These are phyloP conservation scores for Mormoops blainvillei DNA, from an alignment of 2,113 vertebrate genomes.

Conservation along the genomic window DNA sequence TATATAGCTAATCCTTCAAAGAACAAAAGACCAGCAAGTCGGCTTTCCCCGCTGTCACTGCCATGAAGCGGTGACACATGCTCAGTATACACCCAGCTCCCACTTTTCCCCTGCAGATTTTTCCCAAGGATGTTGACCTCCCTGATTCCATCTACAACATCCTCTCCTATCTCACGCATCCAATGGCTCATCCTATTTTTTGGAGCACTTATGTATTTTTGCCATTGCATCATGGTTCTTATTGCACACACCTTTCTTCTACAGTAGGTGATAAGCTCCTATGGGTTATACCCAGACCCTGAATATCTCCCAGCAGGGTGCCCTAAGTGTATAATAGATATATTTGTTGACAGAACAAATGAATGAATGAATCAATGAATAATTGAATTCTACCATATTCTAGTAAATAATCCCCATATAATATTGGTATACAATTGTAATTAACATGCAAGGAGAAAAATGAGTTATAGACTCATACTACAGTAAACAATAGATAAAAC, in stretches of 20 bases:
- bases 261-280: neutral
- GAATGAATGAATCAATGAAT: neutral
- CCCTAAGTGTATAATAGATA: neutral
- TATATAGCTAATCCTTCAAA: neutral
- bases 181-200: neutral
- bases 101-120: neutral
- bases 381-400: neutral
- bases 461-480: neutral
- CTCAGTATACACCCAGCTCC: neutral
- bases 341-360: neutral
- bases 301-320: neutral
- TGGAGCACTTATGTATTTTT: neutral
- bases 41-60: too few species aligned
- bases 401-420: neutral
- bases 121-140: neutral
- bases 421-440: neutral
- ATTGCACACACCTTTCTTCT: neutral
- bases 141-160: neutral
- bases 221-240: neutral
- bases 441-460: constrained; percentile 6
- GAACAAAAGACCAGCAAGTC: neutral
- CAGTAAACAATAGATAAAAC: neutral
- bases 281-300: neutral
- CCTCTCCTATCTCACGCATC: neutral
- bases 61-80: neutral